Percentiles rank a stretch among this genome's conserved stretches.
phyloP scores from a whole-genome alignment of 2,113 vertebrate genomes.

The Cyanoderma ruficeps region DNA sequence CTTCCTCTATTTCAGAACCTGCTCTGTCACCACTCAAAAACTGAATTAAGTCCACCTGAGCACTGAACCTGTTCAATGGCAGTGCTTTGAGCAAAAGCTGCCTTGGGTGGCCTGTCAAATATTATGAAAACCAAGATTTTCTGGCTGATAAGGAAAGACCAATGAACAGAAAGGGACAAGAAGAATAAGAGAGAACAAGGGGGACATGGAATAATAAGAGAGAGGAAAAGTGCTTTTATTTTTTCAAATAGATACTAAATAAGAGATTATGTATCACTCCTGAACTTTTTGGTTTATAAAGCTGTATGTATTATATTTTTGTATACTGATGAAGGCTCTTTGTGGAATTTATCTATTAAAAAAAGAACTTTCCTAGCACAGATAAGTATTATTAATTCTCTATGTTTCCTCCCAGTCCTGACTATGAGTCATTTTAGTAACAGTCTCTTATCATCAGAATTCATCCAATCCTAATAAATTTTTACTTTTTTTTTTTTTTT shows the following conservation, averaged over 20 bases:
- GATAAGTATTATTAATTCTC: background rate
- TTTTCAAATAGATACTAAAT: background rate
- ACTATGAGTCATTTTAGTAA: background rate
- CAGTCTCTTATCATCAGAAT: background rate
- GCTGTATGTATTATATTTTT: background rate
- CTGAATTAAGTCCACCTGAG: background rate
- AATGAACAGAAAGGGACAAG: background rate
- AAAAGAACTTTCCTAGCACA: background rate
- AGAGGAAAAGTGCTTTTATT: background rate
- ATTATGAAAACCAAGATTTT: background rate
- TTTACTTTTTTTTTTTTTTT: background rate
- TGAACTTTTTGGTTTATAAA: background rate
- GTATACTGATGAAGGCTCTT: background rate
- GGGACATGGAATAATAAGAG: background rate
- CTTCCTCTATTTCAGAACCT: background rate
- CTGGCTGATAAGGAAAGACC: background rate
- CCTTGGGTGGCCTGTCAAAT: background rate
- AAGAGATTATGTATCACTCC: background rate
- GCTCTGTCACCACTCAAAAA: background rate
- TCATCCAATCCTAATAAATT: background rate
- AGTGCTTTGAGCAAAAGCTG: background rate
- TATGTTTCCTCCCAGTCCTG: background rate
- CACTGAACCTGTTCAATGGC: background rate
- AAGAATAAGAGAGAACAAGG: background rate
- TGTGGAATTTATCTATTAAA: background rate